Base-by-base conservation (phyloP, 2,113 vertebrate species). In the Ceyx cyanopectus region DNA sequence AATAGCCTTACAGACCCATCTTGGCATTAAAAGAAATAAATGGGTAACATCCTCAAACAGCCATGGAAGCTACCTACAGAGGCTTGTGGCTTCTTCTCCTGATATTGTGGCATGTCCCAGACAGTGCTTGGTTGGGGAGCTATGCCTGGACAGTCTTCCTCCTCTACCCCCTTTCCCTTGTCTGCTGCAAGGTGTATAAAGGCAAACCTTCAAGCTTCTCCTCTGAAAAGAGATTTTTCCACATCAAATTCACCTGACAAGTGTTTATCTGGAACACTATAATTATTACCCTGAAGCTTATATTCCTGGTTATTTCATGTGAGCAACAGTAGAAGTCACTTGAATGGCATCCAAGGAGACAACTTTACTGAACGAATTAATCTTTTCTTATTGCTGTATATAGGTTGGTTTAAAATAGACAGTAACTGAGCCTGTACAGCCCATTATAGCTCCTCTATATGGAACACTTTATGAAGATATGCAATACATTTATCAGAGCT, bases 291-390 rank as follows among this genome's bases (percentile, higher is more conserved):
- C 40, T 7, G 19, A 57, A 24, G 16, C 27, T 68, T 29, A 1
- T 27, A 9, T 56, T 93, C 41, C 32, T 1, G 0, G 24, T 72
- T 76, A 34, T 41, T 66, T 61, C 40, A 53, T 50, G 24, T 8
- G 19, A 85, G 37, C 53, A 58, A 29, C 11, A 3, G 32, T 24
- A 26, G 62, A 89, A 92, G 41, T 93, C 29, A 62, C 54, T 76
- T 76, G 83, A 81, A 69, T 54, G 41, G 46, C 79, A 86, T 62
- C 81, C 81, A 93, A 81, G 83, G 62, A 92, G 27, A 81, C 12
- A 69, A 58, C 26, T 87, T 83, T 27, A 81, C 69, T 54, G 57
- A 84, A 76, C 12, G 58, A 86, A 89, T 90, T 76, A 90, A 85
- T 90, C 66, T 46, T 75, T 43, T 41, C 80, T 81, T 78, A 45